Evolutionary conservation across 1,140 invertebrate genomes (phyloP), one percentile per base, ranked within the genome.

Genomic region (Neodiprion fabricii): DNA sequence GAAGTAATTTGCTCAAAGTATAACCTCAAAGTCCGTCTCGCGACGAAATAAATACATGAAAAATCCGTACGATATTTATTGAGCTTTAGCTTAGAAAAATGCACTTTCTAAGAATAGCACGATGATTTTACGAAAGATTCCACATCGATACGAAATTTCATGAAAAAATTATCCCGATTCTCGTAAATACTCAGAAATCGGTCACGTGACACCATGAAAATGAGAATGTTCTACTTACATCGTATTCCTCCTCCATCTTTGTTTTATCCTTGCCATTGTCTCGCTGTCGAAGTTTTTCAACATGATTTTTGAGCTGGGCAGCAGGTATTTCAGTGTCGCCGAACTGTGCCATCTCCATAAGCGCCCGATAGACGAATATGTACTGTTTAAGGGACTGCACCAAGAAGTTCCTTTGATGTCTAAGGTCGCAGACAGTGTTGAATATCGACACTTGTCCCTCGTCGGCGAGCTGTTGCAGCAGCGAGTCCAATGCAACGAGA

Each of bases 361-460:
- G 86, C 68, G 97, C 95, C 70, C 96, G 95, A 87, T 99, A 99
- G 75, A 99, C 95, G 89, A 99, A 99, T 77, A 99, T 96, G 87
- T 99, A 99, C 90, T 99, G 97, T 92, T 98, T 98, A 91, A 98
- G 87, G 67, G 96, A 97, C 86, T 98, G 97, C 53, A 98, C 97
- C 74, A 98, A 90, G 87, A 97, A 97, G 86, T 98, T 98, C 80
- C 97, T 89, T 86, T 97, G 96, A 82, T 96, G 93, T 78, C 96
- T 89, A 77, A 98, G 90, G 85, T 96, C 96, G 81, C 94, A 96
- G 65, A 98, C 95, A 10, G 95, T 96, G 84, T 96, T 96, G 86
- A 96, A 97, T 53, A 98, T 96, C 12, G 96, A 93, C 5, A 95
- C 96, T 79, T 94, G 92, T 23, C 91, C 91, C 79, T 96, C 95